Evolutionary conservation across 2,113 vertebrate species (phyloP), one percentile per base, ranked within the genome.

Genomic region (Spermophilus dauricus): DNA sequence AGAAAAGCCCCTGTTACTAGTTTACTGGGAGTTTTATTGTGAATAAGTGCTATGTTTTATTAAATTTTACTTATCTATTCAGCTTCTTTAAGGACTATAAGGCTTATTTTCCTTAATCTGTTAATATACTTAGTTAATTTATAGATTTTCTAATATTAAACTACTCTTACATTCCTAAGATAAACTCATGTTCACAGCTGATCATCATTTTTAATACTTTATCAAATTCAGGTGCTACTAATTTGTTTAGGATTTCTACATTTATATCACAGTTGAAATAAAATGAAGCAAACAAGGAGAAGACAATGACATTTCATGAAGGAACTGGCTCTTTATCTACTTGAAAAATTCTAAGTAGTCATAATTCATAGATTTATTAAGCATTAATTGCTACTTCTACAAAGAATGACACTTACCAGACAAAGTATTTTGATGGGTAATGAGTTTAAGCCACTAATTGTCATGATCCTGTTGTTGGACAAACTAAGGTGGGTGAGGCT

Each of bases 401-500:
- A 51, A 86, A 92, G 93, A 97, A 89, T 2, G 16, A 20, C 58
- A 82, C 37, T 98, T 97, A 99, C 99, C 98, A 99, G 98, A 56
- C 98, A 98, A 86, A 99, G 99, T 18, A 98, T 84, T 97, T 91
- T 98, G 96, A 99, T 98, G 7, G 99, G 99, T 18, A 99, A 94
- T 3, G 96, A 63, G 32, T 97, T 95, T 93, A 99, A 98, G 58
- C 99, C 99, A 0, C 51, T 72, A 93, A 99, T 98, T 34, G 83
- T 76, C 0, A 16, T 48, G 97, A 99, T 98, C 94, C 91, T 99
- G 99, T 99, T 99, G 96, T 99, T 97, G 3, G 99, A 99, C 98
- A 99, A 77, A 70, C 99, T 99, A 37, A 99, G 99, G 45, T 99
- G 97, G 53, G 70, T 98, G 69, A 99, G 98, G 39, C 95, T 99